Percentiles rank a stretch among this genome's conserved stretches.
Conservation (phyloP, 37 sponge, comb jelly and placozoan genomes). For the Eunapius fragilis region DNA sequence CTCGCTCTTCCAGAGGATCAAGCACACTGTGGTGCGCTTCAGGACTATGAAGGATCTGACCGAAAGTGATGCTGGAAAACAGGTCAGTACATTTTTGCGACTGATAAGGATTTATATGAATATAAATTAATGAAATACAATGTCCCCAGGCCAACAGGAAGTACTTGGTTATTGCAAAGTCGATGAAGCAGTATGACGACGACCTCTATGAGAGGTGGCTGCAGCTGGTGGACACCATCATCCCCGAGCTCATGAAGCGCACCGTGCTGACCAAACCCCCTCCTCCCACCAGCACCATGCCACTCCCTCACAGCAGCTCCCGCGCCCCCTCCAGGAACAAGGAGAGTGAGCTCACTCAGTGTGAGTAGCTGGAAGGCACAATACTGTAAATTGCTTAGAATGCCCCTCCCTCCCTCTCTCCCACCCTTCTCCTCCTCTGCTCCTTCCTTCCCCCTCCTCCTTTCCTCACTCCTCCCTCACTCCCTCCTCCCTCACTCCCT, state of each 20-base stretch:
- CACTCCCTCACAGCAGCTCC: slow-evolving; percentile 1
- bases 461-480: no score
- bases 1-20: slow-evolving; percentile 96
- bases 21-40: slow-evolving; percentile 93
- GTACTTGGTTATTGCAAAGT: slow-evolving; percentile 92
- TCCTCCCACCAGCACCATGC: not conserved
- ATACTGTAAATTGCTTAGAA: not conserved
- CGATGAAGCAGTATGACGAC: slow-evolving; percentile 95
- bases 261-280: slow-evolving; percentile 78
- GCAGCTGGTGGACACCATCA: slow-evolving; percentile 58
- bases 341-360: slow-evolving; percentile 4
- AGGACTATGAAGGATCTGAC: slow-evolving; percentile 93
- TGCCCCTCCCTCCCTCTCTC: not conserved
- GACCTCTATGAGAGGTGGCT: slow-evolving; percentile 81
- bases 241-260: slow-evolving; percentile 84
- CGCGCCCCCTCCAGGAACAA: slow-evolving; percentile 9
- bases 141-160: slow-evolving; percentile 69
- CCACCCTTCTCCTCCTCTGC: no score
- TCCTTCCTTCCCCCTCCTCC: no score
- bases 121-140: not conserved
- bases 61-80: slow-evolving; percentile 82
- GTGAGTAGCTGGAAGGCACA: not conserved
- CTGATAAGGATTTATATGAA: no score
- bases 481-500: no score
- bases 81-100: slow-evolving; percentile 76